Evolutionary conservation across 1,140 invertebrate genomes (phyloP), one percentile per base, ranked within the genome.

Genomic region (Arctopsyche grandis): DNA sequence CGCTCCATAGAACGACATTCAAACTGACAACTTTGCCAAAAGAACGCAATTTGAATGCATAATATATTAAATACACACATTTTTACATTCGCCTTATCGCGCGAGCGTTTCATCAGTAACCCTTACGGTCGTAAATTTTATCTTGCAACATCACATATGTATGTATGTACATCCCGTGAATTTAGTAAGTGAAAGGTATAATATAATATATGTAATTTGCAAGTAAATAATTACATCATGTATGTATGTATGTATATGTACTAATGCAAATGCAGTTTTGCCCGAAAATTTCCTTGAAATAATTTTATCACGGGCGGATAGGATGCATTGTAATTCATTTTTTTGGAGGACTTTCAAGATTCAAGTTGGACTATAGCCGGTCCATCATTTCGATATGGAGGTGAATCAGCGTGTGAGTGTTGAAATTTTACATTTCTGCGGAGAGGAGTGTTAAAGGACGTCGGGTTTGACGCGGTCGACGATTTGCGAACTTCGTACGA

Each of bases 371-470:
- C 29, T 38, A 38, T 38, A 38, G 29, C 29, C 29, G 29, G 29
- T 38, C 29, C 29, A 38, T 38, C 29, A 38, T 38, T 7, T 38
- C 29, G 29, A 38, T 38, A 38, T 38, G 29, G 29, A 1, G 52
- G 19, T 56, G 52, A 56, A 16, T 56, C 52, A 56, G 52, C 19
- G 52, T n/a, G 52, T 56, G 52, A 56, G 7, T 52, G 71, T 75
- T 24, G 71, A 75, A 75, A 75, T 75, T 75, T 75, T 43, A 48
- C 71, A 75, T 75, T 75, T 75, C 71, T 48, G 44, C 19, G 14
- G 19, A 16, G 22, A 21, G 38, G 44, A 56, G 29, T 38, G 29
- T 38, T 38, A 38, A 48, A 48, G 43, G 26, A 69, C 66, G 66
- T n/a, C 66, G 5, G 5, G 52, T 56, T 56, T 38, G 29, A 4